Percentiles rank a stretch among this genome's conserved stretches.
Evolutionary conservation across 2,888 invertebrate species (phyloP).

Genomic region (Tigriopus californicus): DNA sequence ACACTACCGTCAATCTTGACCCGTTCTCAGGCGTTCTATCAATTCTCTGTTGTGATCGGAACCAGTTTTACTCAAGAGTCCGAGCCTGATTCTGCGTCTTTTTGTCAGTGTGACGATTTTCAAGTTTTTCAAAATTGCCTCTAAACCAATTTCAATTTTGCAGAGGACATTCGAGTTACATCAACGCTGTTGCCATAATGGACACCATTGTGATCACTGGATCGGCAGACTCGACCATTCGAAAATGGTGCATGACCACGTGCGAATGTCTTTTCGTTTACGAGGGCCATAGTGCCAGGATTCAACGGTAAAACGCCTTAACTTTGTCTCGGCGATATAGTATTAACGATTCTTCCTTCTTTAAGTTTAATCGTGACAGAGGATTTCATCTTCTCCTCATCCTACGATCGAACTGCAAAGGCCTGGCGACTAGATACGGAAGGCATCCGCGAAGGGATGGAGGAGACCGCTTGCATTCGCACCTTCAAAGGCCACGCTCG

Average conservation of each 20-base stretch:
- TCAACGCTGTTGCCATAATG: slow-evolving; percentile 30
- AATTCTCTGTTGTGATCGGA: too few species aligned
- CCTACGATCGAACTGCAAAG: slow-evolving; percentile 25
- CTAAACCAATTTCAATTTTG: too few species aligned
- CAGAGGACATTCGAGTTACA: slow-evolving; percentile 23
- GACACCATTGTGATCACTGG: slow-evolving; percentile 32
- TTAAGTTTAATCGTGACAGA: slow-evolving; percentile 29
- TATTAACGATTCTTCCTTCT: not conserved
- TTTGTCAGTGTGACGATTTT: too few species aligned
- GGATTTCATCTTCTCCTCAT: slow-evolving; percentile 24
- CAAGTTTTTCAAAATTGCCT: slow-evolving; percentile 24
- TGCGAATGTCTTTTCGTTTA: slow-evolving; percentile 30
- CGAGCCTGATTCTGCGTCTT: too few species aligned
- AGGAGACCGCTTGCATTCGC: slow-evolving; percentile 20
- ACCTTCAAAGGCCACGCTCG: slow-evolving; percentile 29
- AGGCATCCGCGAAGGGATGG: slow-evolving; percentile 22
- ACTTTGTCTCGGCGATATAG: not conserved
- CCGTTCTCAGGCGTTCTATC: slow-evolving; percentile 31
- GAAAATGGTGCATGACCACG: slow-evolving; percentile 33
- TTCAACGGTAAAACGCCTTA: slow-evolving; percentile 22
- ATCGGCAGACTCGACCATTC: slow-evolving; percentile 31
- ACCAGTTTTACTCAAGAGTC: too few species aligned
- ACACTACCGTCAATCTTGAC: slow-evolving; percentile 29
- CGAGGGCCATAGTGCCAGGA: slow-evolving; percentile 29
- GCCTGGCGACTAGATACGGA: slow-evolving; percentile 33